Evolutionary conservation across 2,113 vertebrate genomes (phyloP).

Genomic region (Ceyx cyanopectus): DNA sequence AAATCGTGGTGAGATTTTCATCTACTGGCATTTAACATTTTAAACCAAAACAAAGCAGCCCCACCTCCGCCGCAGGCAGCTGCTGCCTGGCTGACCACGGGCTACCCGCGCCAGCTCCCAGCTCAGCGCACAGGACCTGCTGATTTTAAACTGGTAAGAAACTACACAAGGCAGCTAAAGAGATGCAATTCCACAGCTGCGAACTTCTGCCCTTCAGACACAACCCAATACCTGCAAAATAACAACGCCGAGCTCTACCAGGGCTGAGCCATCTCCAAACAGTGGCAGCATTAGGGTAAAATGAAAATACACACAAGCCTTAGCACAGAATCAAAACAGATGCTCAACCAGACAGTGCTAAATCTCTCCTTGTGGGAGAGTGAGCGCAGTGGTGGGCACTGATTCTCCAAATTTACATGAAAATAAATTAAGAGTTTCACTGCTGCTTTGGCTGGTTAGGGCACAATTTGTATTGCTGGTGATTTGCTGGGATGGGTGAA

Average conservation of each 20-base stretch:
- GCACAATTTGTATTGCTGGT: rapidly evolving
- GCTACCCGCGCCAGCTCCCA: background rate
- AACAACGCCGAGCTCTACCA: background rate
- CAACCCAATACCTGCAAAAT: background rate
- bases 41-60: background rate
- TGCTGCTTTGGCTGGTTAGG: background rate
- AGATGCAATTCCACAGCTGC: background rate
- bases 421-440: background rate
- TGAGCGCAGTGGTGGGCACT: background rate
- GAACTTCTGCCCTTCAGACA: background rate
- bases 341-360: background rate
- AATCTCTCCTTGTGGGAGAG: background rate
- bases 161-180: background rate
- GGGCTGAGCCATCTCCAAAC: background rate
- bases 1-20: rapidly evolving
- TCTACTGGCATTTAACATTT: background rate
- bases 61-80: background rate
- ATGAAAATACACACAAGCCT: background rate
- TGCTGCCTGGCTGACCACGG: rapidly evolving
- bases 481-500: background rate
- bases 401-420: background rate
- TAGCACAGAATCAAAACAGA: background rate
- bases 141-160: background rate
- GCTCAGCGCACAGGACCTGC: background rate
- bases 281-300: background rate